Base-by-base conservation (phyloP, 1,140 invertebrate genomes). In the Rhynchophorus ferrugineus region DNA sequence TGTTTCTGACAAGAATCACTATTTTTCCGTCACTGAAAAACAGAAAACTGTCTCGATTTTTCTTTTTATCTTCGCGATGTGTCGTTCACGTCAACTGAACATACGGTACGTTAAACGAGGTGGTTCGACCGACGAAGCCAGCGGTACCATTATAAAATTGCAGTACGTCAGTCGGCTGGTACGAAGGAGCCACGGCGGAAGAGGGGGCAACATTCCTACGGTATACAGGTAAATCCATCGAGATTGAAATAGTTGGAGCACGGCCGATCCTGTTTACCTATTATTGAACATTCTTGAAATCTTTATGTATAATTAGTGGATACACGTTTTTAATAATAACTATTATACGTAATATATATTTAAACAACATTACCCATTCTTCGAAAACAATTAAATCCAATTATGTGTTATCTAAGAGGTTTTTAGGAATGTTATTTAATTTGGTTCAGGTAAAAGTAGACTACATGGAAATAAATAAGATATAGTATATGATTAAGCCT, bases 181-280 rank as follows among this genome's bases (percentile, higher is more conserved):
- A 42, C 29, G n/a, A 13, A 45, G 18, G 46, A 50, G 42, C 34
- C 48, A 59, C 38, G 53, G 53, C 48, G 61, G 48, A 42, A 59
- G 60, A 55, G 57, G 60, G 38, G 45, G 16, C 29, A 50, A 54
- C 58, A 62, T 62, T 62, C 60, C 58, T 60, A 58, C 53, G 29
- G 22, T 46, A 49, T 44, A 49, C 57, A 56, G 53, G 57, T 59
- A 59, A 49, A 49, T 49, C 44, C 57, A 47, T 22, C 54, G 54
- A 50, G 37, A 22, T 46, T 38, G 18, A 13, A 56, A 24, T 11
- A 38, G 29, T 20, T 55, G 51, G 34, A 52, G 39, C 11, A 19
- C 18, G 11, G 7, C 17, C 13, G 11, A 18, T 39, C 5, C 16
- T 8, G 16, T 36, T 13, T 36, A 36, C 16, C n/a, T 36, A 36